Conservation (phyloP, 2,113 vertebrate species). For the Irena cyanogastra region DNA sequence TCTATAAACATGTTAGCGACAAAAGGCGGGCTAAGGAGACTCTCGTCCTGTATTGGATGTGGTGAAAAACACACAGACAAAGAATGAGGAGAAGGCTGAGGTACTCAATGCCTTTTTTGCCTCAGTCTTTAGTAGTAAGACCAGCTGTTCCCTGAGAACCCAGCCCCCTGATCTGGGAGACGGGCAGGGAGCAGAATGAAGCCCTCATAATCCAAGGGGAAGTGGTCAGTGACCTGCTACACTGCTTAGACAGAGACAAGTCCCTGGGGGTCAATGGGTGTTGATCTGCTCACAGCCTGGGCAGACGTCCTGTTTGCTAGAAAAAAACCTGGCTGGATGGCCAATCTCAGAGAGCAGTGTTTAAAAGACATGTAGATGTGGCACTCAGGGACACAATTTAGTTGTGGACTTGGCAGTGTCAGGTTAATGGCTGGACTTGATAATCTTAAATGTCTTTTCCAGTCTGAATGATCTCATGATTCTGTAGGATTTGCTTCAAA, state of each 20-base stretch:
- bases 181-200: not conserved
- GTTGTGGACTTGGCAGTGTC: not conserved
- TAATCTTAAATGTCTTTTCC: not conserved
- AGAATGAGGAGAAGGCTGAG: not conserved
- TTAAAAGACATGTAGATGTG: not conserved
- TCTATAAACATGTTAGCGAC: not conserved
- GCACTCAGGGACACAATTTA: too few relatives aligned
- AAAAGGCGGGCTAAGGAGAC: not conserved
- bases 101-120: not conserved
- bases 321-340: not conserved
- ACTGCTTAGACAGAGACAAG: not conserved
- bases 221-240: not conserved
- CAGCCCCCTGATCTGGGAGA: not conserved
- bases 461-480: not conserved
- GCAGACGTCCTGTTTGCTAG: accelerated
- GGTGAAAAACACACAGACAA: not conserved
- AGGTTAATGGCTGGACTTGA: not conserved
- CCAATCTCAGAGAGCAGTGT: accelerated
- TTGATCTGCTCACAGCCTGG: not conserved
- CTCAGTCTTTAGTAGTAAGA: not conserved
- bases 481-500: not conserved
- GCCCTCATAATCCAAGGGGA: not conserved
- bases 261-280: accelerated
- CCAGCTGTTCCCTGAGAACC: not conserved
- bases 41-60: not conserved